Evolutionary conservation across 2,113 vertebrate genomes (phyloP), one percentile per base, ranked within the genome.

Genomic region (Tragelaphus buxtoni): DNA sequence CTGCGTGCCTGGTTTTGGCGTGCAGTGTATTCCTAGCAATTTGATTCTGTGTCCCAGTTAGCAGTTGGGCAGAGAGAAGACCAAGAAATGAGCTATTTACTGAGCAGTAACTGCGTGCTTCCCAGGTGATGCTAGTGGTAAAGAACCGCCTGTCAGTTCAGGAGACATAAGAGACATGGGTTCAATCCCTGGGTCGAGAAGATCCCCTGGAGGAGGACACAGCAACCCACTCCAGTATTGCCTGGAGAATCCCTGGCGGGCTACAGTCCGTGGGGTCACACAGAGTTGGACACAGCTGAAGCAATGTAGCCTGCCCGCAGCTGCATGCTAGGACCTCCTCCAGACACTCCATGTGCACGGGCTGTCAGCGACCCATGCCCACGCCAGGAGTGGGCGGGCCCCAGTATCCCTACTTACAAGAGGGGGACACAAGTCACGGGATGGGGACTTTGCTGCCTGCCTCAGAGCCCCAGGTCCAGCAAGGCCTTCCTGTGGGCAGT

Each of bases 361-460:
- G 42, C 4, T 51, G 35, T 10, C 7, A 7, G 18, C 9, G 30
- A 22, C 49, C 60, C 30, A 0, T 1, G 3, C 18, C 30, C 14
- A 3, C 1, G 13, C 45, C 2, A 4, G 58, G 39, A n/a, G 20
- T 26, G 58, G 10, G 18, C 39, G n/a, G 35, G 61, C 13, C 12
- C 45, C 0, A 0, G 30, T 24, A 8, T 9, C 69, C n/a, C 56
- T 32, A 2, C 6, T 76, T 35, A 39, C 35, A 47, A 58, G 45
- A 35, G 16, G 56, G 55, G 60, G 49, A 32, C 16, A 9, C 12
- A 45, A 24, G 16, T 58, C 32, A 1, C 16, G 13, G 53, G 63
- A 13, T 4, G 0, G 7, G 24, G 17, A 13, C 61, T 32, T 8
- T 0, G 17, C 45, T 5, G 4, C 35, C 45, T 20, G n/a, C 91